Evolutionary conservation across 1,140 invertebrate genomes (phyloP).

Genomic region (Scylla paramamosain): DNA sequence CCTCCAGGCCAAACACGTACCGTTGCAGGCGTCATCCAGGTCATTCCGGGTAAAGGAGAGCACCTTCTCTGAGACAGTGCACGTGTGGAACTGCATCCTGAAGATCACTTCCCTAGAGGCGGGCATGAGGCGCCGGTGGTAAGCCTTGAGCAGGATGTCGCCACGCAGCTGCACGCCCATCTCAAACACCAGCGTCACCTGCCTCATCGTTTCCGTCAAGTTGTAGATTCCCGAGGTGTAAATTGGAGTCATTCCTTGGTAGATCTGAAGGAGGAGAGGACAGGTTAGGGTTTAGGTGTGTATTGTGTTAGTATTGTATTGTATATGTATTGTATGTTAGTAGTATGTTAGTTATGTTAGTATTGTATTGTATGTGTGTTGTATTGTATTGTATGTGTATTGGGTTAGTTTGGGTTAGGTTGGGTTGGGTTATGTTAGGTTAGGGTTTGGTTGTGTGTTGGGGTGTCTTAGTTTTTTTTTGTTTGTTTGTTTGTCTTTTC

Average conservation of each 20-base stretch:
- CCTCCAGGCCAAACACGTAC: constrained; percentile 80
- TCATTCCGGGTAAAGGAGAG: constrained; percentile 92
- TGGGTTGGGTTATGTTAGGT: not conserved
- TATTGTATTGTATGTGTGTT: not conserved
- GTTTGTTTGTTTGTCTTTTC: no score
- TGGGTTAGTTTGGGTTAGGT: not conserved
- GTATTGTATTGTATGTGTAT: not conserved
- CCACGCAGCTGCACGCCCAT: constrained; percentile 89
- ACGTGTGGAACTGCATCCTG: constrained; percentile 94
- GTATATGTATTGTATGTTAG: not conserved
- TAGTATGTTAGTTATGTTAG: not conserved
- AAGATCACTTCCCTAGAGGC: constrained; percentile 85
- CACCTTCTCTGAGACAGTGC: constrained; percentile 90
- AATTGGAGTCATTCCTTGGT: constrained; percentile 90
- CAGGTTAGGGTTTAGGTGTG: not conserved
- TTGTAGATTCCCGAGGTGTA: constrained; percentile 91
- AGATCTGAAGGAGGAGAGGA: constrained; percentile 83
- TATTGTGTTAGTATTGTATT: not conserved
- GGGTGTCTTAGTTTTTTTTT: not conserved
- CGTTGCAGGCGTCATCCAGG: constrained; percentile 90
- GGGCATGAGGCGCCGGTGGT: constrained; percentile 84
- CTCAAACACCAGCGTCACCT: constrained; percentile 82
- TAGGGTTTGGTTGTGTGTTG: not conserved
- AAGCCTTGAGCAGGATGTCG: constrained; percentile 94
- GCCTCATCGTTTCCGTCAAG: constrained; percentile 82